Percentiles rank a stretch among this genome's conserved stretches.
Conservation (phyloP, 2,113 vertebrate species). For the Nicator chloris region DNA sequence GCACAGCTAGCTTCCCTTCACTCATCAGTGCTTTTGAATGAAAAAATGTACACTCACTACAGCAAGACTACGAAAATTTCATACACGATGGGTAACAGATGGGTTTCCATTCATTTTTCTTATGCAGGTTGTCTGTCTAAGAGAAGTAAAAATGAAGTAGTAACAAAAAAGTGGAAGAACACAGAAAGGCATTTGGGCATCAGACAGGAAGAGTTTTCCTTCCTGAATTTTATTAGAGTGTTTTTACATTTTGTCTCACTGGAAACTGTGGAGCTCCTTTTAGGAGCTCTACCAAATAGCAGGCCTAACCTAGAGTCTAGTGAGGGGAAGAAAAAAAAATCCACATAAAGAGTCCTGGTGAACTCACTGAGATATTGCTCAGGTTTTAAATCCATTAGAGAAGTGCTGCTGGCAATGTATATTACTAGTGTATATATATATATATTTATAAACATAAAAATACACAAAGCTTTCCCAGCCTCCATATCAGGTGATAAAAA, state of each 20-base stretch:
- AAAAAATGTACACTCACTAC: not conserved
- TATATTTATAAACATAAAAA: not conserved
- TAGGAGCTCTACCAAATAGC: not conserved
- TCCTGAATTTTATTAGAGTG: not conserved
- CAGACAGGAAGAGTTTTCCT: not conserved
- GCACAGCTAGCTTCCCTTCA: not conserved
- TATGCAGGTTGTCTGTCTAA: not conserved
- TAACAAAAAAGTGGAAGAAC: not conserved
- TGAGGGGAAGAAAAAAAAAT: not conserved
- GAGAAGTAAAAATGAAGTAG: not conserved
- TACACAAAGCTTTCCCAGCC: not conserved
- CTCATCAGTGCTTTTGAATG: not conserved
- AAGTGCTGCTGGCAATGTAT: not conserved
- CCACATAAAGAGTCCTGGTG: not conserved
- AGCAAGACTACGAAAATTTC: not conserved
- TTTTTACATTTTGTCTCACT: not conserved
- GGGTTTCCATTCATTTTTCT: not conserved
- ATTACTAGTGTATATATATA: not conserved
- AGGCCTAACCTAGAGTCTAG: not conserved
- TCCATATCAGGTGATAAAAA: not conserved
- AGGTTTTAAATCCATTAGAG: not conserved
- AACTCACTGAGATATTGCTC: not conserved
- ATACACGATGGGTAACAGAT: not conserved
- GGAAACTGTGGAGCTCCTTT: not conserved
- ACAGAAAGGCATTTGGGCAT: not conserved